Evolutionary conservation across 2,113 vertebrate species (phyloP).

Genomic region (Prinia subflava): DNA sequence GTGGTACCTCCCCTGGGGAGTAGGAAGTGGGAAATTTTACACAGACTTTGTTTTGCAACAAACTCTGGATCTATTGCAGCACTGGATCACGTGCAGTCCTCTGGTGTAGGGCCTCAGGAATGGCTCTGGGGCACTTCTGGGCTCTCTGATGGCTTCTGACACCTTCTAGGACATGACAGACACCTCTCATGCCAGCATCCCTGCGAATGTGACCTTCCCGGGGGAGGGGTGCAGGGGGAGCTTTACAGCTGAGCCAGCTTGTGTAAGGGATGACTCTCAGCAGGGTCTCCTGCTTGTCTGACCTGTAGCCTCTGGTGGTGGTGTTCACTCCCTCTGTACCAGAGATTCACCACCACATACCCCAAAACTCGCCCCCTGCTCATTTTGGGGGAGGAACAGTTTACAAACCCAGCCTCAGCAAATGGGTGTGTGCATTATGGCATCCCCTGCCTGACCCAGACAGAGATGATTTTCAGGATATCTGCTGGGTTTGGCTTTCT

Average conservation of each 20-base stretch:
- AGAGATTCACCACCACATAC: not conserved
- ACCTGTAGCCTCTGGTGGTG: not conserved
- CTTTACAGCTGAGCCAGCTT: not conserved
- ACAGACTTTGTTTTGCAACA: not conserved
- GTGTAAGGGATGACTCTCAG: not conserved
- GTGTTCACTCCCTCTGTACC: not conserved
- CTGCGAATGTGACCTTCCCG: accelerated
- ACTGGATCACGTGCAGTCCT: accelerated
- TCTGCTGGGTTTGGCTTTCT: not conserved
- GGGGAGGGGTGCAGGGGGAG: accelerated
- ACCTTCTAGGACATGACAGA: too few species aligned
- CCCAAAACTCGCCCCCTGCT: not conserved
- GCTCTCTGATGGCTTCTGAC: not conserved
- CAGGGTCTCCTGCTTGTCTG: not conserved
- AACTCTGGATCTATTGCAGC: not conserved
- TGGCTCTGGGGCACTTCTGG: not conserved
- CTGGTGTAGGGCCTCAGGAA: not conserved
- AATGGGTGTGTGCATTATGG: accelerated
- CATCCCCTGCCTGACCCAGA: not conserved
- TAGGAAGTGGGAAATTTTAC: not conserved
- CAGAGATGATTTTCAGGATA: not conserved
- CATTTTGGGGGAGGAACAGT: accelerated
- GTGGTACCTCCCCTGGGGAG: not conserved
- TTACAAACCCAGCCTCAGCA: not conserved
- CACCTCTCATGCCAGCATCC: too few species aligned